Conservation (phyloP, 2,888 invertebrate species). For the Merodon equestris region DNA sequence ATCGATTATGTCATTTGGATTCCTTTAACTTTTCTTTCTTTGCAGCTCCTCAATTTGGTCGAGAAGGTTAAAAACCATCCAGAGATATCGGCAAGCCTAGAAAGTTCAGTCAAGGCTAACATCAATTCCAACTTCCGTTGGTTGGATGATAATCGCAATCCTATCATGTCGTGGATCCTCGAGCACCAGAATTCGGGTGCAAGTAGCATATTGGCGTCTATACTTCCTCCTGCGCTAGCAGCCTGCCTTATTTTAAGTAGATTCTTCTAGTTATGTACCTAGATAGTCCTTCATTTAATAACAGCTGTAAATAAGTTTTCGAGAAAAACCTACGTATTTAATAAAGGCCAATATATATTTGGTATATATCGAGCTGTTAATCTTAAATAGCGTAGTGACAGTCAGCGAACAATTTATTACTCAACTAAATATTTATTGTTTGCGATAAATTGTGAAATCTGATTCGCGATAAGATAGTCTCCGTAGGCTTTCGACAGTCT, state of each 20-base stretch:
- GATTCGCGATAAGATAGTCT: no score
- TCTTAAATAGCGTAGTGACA: no score
- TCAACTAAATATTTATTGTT: no score
- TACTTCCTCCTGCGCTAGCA: conserved; percentile 37
- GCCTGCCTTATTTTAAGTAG: conserved; percentile 33
- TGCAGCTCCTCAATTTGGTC: conserved; percentile 71
- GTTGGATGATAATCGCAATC: conserved; percentile 73
- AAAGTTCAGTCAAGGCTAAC: conserved; percentile 68
- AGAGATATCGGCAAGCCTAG: conserved; percentile 69
- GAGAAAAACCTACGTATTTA: no score
- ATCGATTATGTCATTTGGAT: background rate
- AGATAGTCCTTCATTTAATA: no score
- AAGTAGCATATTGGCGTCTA: conserved; percentile 10
- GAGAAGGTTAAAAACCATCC: conserved; percentile 70
- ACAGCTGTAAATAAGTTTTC: no score
- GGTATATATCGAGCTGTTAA: no score
- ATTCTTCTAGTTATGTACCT: conserved; percentile 34
- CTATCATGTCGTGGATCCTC: conserved; percentile 73
- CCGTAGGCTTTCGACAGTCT: no score
- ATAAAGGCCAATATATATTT: no score
- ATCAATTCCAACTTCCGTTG: conserved; percentile 72
- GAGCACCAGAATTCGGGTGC: conserved; percentile 34
- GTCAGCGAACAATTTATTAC: no score
- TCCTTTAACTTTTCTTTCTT: background rate
- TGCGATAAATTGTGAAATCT: no score